These are phyloP conservation scores for Ceryle rudis DNA, from an alignment of 2,797 vertebrate species.

Conservation along the genomic window DNA sequence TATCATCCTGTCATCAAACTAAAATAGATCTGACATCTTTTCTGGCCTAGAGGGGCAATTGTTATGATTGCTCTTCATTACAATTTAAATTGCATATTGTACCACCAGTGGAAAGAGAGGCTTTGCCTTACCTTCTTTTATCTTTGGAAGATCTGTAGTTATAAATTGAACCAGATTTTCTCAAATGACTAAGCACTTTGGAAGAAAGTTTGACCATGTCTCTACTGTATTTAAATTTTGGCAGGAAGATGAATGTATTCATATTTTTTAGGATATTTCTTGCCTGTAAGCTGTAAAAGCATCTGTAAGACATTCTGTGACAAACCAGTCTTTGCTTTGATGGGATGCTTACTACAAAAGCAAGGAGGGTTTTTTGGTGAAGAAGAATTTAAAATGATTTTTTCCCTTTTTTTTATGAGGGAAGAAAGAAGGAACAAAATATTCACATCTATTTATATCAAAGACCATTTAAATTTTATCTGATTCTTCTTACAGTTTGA, in stretches of 20 bases:
- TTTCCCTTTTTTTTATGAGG: not conserved
- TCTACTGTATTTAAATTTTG: not conserved
- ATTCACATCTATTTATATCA: not conserved
- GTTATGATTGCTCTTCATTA: not conserved
- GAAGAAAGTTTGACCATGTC: not conserved
- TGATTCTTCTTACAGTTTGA: conserved; percentile 1
- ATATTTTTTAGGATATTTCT: not conserved
- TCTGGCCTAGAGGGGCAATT: not conserved
- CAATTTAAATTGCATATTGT: not conserved
- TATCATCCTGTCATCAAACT: not conserved
- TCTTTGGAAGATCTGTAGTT: not conserved
- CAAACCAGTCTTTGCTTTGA: not conserved
- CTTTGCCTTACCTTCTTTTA: not conserved
- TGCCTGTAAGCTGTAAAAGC: not conserved
- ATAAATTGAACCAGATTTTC: not conserved
- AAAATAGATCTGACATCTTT: not conserved
- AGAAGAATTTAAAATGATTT: not conserved
- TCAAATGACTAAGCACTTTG: not conserved
- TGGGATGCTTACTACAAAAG: not conserved
- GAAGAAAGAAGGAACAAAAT: not conserved
- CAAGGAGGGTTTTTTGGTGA: not conserved
- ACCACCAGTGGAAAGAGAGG: not conserved
- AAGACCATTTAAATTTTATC: not conserved
- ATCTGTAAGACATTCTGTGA: not conserved
- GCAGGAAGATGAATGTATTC: not conserved